Percentiles rank a stretch among this genome's conserved stretches.
Conservation (phyloP, 2,113 vertebrate species). For the Archilochus colubris region DNA sequence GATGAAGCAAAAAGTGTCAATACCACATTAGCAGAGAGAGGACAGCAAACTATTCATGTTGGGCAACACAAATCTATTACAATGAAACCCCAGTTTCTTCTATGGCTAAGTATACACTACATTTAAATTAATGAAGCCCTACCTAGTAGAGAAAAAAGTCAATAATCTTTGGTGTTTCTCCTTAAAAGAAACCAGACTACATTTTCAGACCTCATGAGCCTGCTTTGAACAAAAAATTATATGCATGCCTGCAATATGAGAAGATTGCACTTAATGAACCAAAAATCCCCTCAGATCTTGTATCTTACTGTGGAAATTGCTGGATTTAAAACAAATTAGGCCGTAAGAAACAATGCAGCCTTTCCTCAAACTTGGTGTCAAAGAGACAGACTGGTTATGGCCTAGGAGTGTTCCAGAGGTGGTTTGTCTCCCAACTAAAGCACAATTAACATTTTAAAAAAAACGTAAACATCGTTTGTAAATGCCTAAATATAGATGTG, state of each 20-base stretch:
- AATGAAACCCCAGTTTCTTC: neutral
- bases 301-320: neutral
- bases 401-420: neutral
- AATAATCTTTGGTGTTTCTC: neutral
- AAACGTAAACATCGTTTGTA: neutral
- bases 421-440: neutral
- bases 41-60: neutral
- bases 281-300: neutral
- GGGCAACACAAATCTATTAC: neutral
- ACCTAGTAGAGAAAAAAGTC: neutral
- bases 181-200: neutral
- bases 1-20: neutral
- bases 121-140: neutral
- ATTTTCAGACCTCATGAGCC: neutral
- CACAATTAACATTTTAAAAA: neutral
- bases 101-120: neutral
- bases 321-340: neutral
- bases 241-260: neutral
- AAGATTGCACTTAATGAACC: neutral
- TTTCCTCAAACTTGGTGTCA: neutral
- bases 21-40: neutral
- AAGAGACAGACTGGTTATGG: neutral
- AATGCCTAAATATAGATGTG: neutral
- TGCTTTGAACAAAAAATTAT: neutral
- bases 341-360: neutral